Conservation (phyloP, 2,113 vertebrate genomes). For the Talpa occidentalis region DNA sequence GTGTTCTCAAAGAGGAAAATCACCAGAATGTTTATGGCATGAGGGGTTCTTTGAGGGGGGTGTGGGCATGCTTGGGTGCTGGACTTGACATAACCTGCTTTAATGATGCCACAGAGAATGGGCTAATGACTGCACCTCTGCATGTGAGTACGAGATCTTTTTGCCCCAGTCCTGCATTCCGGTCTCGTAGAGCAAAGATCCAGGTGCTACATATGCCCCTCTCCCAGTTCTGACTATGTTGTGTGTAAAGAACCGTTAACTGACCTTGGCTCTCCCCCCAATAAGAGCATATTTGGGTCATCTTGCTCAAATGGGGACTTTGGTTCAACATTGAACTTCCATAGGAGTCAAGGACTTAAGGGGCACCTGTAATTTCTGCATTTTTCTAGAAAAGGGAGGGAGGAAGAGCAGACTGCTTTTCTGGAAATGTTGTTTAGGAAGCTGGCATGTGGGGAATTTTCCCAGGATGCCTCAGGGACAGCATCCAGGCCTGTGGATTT, state of each 20-base stretch:
- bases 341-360: neutral
- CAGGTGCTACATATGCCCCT: neutral
- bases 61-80: neutral
- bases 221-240: too few relatives aligned
- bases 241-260: neutral
- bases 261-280: neutral
- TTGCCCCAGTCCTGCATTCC: neutral
- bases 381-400: neutral
- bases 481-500: neutral
- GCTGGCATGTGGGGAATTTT: neutral
- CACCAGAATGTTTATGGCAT: neutral
- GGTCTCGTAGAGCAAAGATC: neutral
- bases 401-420: neutral
- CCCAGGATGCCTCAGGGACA: neutral
- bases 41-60: neutral
- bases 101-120: neutral
- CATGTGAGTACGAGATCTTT: neutral
- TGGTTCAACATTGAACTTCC: neutral
- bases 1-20: neutral
- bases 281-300: neutral
- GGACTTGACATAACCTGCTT: neutral
- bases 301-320: neutral
- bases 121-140: fast-evolving
- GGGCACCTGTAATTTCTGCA: neutral
- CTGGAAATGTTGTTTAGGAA: conserved; percentile 31